phyloP scores from a whole-genome alignment of 2,797 vertebrate genomes.

The Eupleurogrammus muticus region DNA sequence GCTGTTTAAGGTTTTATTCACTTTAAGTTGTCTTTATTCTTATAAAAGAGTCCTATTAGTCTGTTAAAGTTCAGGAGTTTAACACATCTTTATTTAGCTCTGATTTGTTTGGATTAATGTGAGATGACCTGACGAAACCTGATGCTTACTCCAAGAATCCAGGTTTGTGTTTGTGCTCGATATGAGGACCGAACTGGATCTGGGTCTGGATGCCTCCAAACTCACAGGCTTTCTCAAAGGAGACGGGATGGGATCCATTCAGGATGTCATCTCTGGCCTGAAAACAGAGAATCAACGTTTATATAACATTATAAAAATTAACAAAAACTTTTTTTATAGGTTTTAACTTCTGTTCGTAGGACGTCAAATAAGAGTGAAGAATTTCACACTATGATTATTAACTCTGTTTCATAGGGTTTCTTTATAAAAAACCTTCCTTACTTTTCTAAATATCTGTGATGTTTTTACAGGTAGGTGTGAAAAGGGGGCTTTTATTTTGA shows the following conservation, averaged over 20 bases:
- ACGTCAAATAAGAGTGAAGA: too few relatives aligned
- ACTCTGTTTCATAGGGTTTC: too few relatives aligned
- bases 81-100: neutral
- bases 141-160: slow-evolving; percentile 96
- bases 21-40: neutral
- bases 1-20: neutral
- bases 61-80: too few relatives aligned
- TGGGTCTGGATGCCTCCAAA: slow-evolving; percentile 98
- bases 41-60: too few relatives aligned
- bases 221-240: slow-evolving; percentile 97
- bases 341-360: too few relatives aligned
- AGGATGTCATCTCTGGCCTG: slow-evolving; percentile 98
- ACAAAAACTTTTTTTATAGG: too few relatives aligned
- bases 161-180: slow-evolving; percentile 98
- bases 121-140: neutral
- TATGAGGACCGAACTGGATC: slow-evolving; percentile 98
- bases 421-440: too few relatives aligned
- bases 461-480: too few relatives aligned
- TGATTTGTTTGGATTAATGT: neutral
- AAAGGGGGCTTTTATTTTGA: too few relatives aligned
- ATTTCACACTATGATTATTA: too few relatives aligned
- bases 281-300: slow-evolving; percentile 23
- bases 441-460: too few relatives aligned
- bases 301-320: too few relatives aligned
- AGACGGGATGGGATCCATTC: slow-evolving; percentile 97